Conservation (phyloP, 2,797 vertebrate genomes). For the Phataginus tricuspis region DNA sequence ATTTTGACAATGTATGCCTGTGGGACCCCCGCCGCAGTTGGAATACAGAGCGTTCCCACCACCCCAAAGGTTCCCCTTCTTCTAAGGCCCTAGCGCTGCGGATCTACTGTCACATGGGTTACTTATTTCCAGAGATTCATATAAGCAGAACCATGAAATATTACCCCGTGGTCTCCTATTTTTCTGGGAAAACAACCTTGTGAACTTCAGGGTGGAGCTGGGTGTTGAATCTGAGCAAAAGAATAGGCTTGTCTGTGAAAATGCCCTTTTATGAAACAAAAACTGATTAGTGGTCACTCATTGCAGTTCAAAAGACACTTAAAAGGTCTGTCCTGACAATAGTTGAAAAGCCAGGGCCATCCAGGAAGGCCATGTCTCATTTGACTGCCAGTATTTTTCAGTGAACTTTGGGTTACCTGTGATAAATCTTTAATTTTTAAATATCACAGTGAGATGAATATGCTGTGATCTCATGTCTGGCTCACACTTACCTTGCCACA, state of each 20-base stretch:
- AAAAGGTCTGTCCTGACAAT: not conserved
- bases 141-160: rapidly evolving
- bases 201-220: not conserved
- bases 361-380: not conserved
- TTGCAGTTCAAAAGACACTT: not conserved
- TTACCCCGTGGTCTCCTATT: too few species aligned
- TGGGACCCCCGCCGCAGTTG: not conserved
- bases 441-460: constrained; percentile 19
- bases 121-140: not conserved
- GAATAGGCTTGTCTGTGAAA: not conserved
- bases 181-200: not conserved
- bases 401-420: not conserved
- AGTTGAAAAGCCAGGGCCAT: not conserved
- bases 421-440: constrained; percentile 8
- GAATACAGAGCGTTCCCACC: not conserved
- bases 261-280: not conserved
- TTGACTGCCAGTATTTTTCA: not conserved
- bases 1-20: not conserved
- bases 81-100: too few species aligned
- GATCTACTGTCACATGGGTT: not conserved
- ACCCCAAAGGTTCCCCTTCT: too few species aligned
- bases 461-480: not conserved
- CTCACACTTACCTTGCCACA: not conserved
- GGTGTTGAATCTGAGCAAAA: not conserved
- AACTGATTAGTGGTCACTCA: not conserved